A percentile compares a stretch with the other conserved stretches of the same genome.
Conservation (phyloP, 2,797 vertebrate genomes). For the Cryptoblepharus egeriae region DNA sequence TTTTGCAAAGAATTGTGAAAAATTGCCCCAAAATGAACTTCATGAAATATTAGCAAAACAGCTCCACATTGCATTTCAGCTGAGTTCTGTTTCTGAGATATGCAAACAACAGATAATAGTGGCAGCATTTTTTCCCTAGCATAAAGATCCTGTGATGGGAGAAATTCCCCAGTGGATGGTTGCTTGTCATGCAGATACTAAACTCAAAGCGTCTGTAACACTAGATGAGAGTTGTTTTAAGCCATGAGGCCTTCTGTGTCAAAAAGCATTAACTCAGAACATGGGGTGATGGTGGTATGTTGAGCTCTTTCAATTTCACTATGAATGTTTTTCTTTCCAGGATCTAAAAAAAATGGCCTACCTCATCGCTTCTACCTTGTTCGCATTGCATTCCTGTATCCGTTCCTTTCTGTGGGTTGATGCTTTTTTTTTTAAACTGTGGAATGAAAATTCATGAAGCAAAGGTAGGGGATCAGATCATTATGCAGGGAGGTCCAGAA, state of each 20-base stretch:
- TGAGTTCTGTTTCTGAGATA: neutral
- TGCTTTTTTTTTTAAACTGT: constrained; percentile 19
- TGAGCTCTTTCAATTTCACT: neutral
- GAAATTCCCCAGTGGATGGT: neutral
- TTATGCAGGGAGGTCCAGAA: neutral
- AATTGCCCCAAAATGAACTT: too few species aligned
- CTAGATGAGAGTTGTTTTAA: neutral
- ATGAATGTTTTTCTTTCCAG: neutral
- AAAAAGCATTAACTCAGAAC: neutral
- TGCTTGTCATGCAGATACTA: neutral
- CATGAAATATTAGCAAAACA: neutral
- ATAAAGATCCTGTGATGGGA: neutral
- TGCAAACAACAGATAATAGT: neutral
- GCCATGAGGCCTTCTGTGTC: neutral
- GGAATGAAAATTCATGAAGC: neutral
- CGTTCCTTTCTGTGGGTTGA: neutral
- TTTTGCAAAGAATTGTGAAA: too few species aligned
- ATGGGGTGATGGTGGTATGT: too few species aligned
- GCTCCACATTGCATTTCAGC: neutral
- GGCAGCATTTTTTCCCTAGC: neutral
- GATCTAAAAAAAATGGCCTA: neutral
- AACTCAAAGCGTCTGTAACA: neutral
- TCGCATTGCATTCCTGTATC: neutral
- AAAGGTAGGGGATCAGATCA: constrained; percentile 8
- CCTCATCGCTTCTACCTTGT: neutral